Base-by-base conservation (phyloP, 1,140 invertebrate species). In the Andricus grossulariae region DNA sequence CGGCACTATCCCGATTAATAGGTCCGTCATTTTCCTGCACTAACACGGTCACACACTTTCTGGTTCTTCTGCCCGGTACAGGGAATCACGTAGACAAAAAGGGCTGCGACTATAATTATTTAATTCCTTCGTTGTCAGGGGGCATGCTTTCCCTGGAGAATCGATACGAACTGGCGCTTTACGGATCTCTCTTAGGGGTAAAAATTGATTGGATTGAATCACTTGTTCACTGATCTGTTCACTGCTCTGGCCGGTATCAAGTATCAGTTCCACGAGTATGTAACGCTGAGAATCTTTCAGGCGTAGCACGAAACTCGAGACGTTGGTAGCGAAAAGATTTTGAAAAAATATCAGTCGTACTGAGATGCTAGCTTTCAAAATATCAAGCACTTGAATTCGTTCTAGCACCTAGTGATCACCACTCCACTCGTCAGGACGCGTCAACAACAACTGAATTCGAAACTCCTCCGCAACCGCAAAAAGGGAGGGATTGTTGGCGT, bases 1-100 rank as follows among this genome's bases (percentile, higher is more conserved):
- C 15, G 81, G 72, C 21, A 77, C 80, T 49, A 89, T 77, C 19
- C 88, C 87, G 71, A 90, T 89, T 80, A 91, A 82, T 76, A 90
- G 81, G 73, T 91, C 89, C 70, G 89, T 90, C 90, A 91, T 91
- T 21, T 51, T 75, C 78, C 70, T 72, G 74, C 54, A 52, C 16
- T 19, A 18, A 70, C 21, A 25, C n/a, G 15, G 21, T 10, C n/a
- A 70, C 16, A 70, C 21, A 19, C 60, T 70, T 70, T 8, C 32
- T 18, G n/a, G 25, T 18, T 25, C 19, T 18, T 49, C 16, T 55
- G 10, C 13, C 19, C 19, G 7, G 16, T 55, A 55, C 52, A 19
- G 7, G 16, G 7, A 55, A n/a, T 55, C 13, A 1, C 52, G 16
- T n/a, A 55, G 25, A 32, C 13, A 15, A 55, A 55, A 45, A 11